A percentile compares a stretch with the other conserved stretches of the same genome.
Evolutionary conservation across 2,888 invertebrate genomes (phyloP).

Genomic region (Thymelicus sylvestris): DNA sequence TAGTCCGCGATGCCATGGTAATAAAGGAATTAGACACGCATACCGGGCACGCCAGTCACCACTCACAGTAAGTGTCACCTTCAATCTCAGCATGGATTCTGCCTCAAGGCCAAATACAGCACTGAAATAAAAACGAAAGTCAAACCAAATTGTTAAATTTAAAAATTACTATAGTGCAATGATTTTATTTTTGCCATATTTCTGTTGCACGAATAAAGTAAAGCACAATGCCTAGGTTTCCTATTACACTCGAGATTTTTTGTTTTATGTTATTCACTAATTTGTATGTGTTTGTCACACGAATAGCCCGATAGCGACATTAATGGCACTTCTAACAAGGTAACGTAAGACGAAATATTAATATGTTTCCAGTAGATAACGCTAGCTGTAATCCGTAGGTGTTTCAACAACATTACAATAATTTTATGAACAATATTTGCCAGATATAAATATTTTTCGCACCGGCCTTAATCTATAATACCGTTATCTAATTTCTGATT

Average conservation of each 20-base stretch:
- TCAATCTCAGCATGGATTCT: slow-evolving; percentile 58
- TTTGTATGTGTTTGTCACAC: slow-evolving; percentile 88
- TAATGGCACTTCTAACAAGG: slow-evolving; percentile 97
- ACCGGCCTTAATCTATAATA: not conserved
- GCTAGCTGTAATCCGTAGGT: slow-evolving; percentile 39
- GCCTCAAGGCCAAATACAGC: slow-evolving; percentile 40
- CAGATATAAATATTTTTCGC: not conserved
- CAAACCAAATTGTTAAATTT: slow-evolving; percentile 10
- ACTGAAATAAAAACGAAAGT: slow-evolving; percentile 20
- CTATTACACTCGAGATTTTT: slow-evolving; percentile 43
- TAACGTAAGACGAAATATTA: slow-evolving; percentile 85
- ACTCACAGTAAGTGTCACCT: slow-evolving; percentile 90
- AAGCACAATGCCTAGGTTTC: slow-evolving; percentile 48
- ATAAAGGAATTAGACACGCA: slow-evolving; percentile 92
- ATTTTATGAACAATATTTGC: not conserved
- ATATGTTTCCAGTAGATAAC: slow-evolving; percentile 60
- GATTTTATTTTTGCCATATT: slow-evolving; percentile 40
- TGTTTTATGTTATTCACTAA: slow-evolving; percentile 72
- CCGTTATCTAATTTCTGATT: not conserved
- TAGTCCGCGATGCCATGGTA: slow-evolving; percentile 95
- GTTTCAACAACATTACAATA: not conserved
- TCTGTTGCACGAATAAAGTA: slow-evolving; percentile 42
- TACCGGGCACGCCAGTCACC: slow-evolving; percentile 87
- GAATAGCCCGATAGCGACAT: slow-evolving; percentile 97
- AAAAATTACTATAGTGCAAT: slow-evolving; percentile 25